Evolutionary conservation across 2,113 vertebrate genomes (phyloP).

Genomic region (Hydropotes inermis): DNA sequence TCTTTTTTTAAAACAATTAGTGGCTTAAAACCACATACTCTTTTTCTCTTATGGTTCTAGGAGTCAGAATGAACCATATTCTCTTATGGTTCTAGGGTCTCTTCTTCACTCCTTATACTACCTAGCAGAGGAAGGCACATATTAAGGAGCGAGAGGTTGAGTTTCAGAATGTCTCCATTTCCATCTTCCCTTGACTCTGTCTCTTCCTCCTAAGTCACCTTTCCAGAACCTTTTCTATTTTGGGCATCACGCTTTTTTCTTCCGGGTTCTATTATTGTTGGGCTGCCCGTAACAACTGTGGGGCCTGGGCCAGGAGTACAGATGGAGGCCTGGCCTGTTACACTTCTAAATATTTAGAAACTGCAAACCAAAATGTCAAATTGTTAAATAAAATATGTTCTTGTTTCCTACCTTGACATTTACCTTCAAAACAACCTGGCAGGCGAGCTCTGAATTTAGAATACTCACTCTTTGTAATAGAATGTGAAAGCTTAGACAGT

Average conservation of each 20-base stretch:
- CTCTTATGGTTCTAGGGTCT: background rate
- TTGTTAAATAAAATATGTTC: background rate
- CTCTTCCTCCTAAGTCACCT: background rate
- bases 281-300: background rate
- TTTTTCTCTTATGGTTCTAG: background rate
- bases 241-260: background rate
- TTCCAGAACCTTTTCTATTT: background rate
- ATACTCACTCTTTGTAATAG: background rate
- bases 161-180: background rate
- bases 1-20: background rate
- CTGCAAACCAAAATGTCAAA: background rate
- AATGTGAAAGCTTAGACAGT: background rate
- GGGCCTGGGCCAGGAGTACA: background rate
- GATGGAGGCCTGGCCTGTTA: background rate
- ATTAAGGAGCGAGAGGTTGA: background rate
- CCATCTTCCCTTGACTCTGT: background rate
- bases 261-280: background rate
- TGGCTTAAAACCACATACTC: background rate
- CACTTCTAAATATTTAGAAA: conserved; percentile 33
- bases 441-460: background rate
- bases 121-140: background rate
- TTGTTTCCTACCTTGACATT: background rate
- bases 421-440: background rate
- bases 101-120: background rate
- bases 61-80: background rate